These are phyloP conservation scores for Dipodomys stephensi DNA, from an alignment of 2,113 vertebrate genomes.

Conservation along the genomic window DNA sequence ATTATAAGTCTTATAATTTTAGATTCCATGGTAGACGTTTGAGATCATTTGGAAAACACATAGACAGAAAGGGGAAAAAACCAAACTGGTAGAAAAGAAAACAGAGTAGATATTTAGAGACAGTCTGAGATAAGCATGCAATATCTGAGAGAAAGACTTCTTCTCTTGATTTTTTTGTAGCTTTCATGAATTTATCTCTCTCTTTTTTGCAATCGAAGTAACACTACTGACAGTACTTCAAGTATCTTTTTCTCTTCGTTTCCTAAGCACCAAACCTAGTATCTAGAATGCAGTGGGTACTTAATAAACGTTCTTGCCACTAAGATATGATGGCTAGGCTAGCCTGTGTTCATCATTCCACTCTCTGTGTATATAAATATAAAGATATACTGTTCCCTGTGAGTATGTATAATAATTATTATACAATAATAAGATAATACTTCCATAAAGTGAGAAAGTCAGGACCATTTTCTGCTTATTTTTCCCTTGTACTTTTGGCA, in stretches of 20 bases:
- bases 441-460: not conserved
- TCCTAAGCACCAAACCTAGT: not conserved
- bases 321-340: not conserved
- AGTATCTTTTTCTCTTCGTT: not conserved
- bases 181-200: not conserved
- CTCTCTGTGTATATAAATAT: not conserved
- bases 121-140: not conserved
- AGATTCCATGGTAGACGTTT: not conserved
- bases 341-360: not conserved
- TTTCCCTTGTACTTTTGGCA: not conserved
- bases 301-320: not conserved
- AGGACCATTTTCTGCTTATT: not conserved
- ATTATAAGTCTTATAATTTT: not conserved
- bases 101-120: conserved; percentile 30
- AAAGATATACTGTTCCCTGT: not conserved
- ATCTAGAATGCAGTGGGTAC: not conserved
- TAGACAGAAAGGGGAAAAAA: not conserved
- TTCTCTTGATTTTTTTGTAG: not conserved
- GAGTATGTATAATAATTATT: not conserved
- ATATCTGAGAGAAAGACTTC: not conserved
- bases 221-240: not conserved
- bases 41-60: not conserved
- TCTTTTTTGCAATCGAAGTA: conserved; percentile 5
- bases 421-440: not conserved
- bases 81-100: conserved; percentile 1